These are phyloP conservation scores for Ceyx erithaca DNA, from an alignment of 2,797 vertebrate species.

Conservation along the genomic window DNA sequence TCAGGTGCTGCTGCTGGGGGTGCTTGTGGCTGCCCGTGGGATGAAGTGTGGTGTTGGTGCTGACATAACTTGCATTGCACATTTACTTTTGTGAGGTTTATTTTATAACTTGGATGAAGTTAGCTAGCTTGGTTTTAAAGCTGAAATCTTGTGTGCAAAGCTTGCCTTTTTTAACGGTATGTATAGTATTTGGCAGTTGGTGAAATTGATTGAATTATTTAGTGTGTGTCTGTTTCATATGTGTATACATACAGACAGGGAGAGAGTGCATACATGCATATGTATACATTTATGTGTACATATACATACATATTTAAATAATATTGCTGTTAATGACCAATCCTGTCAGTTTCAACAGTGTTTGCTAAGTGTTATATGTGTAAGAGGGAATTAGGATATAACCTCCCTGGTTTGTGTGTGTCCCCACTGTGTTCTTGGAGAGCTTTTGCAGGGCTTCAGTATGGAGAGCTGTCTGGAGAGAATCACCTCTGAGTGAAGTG, in stretches of 20 bases:
- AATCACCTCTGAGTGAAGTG: rapidly evolving
- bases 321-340: rapidly evolving
- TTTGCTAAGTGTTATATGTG: background rate
- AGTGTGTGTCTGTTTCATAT: rapidly evolving
- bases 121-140: background rate
- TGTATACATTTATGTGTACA: too few relatives aligned
- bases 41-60: rapidly evolving
- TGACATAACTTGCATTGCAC: rapidly evolving
- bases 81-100: background rate
- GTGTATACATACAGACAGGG: rapidly evolving
- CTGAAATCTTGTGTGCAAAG: background rate
- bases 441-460: background rate
- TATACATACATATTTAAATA: background rate
- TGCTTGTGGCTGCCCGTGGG: background rate
- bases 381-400: rapidly evolving
- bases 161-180: background rate
- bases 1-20: rapidly evolving
- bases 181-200: rapidly evolving
- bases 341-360: background rate
- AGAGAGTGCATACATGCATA: too few relatives aligned
- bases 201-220: background rate
- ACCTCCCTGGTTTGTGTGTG: rapidly evolving
- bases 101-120: background rate
- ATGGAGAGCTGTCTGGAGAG: background rate
- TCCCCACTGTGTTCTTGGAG: rapidly evolving